Base-by-base conservation (phyloP, 1,140 invertebrate species). In the Anadara kagoshimensis region DNA sequence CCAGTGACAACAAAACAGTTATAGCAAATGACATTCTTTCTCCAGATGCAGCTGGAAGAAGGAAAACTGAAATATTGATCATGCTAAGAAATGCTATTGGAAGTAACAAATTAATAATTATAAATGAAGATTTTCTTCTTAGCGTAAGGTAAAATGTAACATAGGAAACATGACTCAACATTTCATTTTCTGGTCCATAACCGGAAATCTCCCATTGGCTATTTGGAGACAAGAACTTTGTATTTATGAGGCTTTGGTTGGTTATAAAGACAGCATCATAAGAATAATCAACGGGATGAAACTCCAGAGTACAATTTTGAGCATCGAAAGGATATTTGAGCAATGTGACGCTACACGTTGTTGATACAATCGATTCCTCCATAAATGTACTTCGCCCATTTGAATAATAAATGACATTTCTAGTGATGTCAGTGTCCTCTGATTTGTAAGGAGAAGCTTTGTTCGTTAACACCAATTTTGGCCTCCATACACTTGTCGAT, bases 21-120 rank as follows among this genome's bases (percentile, higher is more conserved):
- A 71, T 62, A 14, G 59, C 43, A 45, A 71, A 71, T 8, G 69
- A 71, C 16, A 49, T 58, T 47, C 61, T 44, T 26, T 71, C 69
- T 20, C 69, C 69, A 47, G 69, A 71, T 49, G 56, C 36, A 5
- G 64, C 59, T 22, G 69, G 69, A 54, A 71, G 59, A 14, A 64
- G 18, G 41, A 71, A 71, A 14, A 71, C 61, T 22, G 64, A 41
- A 18, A 43, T n/a, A 44, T 67, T 49, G 1, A 16, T 51, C 22
- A 67, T 7, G 16, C 53, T 57, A 11, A 67, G 29, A 45, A 56
- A 24, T 16, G 56, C 7, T 10, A 67, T 67, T 18, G 64, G 64
- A 22, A 67, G 8, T 4, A 64, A 12, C 5, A 64, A 20, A 20
- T 64, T 64, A 14, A 64, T 18, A 18, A 64, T 20, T 3, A 49